Conservation (phyloP, 1,140 invertebrate genomes). For the Papilio glaucus region DNA sequence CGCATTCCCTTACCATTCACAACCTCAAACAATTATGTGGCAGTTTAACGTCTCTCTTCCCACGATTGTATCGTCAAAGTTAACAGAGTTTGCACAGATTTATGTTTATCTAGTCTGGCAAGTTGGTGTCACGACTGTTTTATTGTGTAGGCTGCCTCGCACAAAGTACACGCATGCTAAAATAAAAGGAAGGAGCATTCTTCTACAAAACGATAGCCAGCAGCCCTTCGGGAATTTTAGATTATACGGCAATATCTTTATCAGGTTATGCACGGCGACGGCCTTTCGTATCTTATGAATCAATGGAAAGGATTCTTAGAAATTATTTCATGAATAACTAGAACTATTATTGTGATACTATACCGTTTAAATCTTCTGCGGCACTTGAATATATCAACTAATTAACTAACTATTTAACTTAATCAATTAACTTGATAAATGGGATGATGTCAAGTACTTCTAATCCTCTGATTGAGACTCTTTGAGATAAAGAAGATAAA, state of each 20-base stretch:
- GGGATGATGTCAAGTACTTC: too few species aligned
- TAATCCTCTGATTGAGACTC: too few species aligned
- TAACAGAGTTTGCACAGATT: conserved; percentile 61
- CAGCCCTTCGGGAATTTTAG: conserved; percentile 6
- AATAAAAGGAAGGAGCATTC: conserved; percentile 19
- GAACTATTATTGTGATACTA: too few species aligned
- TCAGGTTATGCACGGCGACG: neutral
- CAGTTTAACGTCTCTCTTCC: conserved; percentile 70
- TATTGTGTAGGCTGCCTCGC: conserved; percentile 43
- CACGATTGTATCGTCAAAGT: conserved; percentile 71
- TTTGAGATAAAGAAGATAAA: too few species aligned
- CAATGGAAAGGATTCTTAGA: neutral
- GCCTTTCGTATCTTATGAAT: neutral
- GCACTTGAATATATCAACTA: too few species aligned
- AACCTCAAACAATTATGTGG: conserved; percentile 71
- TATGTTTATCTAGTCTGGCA: conserved; percentile 59
- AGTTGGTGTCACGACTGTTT: conserved; percentile 45
- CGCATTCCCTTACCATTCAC: conserved; percentile 64
- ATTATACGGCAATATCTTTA: neutral
- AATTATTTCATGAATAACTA: too few species aligned
- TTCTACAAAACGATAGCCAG: conserved; percentile 13
- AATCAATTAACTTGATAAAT: too few species aligned
- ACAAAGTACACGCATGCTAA: conserved; percentile 29
- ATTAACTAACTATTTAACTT: too few species aligned
- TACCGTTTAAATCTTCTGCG: too few species aligned